These are phyloP conservation scores for Pelagia noctiluca DNA, from an alignment of 30 jellyfish, hydroid and myxozoan species.

Conservation along the genomic window DNA sequence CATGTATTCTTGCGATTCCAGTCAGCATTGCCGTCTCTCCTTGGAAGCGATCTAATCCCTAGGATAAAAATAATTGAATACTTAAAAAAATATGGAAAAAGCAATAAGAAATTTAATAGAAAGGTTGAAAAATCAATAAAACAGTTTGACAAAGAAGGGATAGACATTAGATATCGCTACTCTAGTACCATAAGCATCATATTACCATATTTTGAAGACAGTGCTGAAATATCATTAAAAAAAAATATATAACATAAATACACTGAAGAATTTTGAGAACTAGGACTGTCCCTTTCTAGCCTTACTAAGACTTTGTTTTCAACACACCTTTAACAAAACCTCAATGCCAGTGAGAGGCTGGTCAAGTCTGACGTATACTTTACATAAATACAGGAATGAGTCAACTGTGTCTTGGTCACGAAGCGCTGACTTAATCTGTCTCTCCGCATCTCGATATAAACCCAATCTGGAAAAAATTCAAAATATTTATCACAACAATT, in stretches of 20 bases:
- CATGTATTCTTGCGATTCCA: slow-evolving; percentile 95
- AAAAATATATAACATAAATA: background rate
- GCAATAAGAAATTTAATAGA: no score
- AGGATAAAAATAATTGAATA: background rate
- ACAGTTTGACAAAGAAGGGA: background rate
- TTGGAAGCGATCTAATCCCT: slow-evolving; percentile 94
- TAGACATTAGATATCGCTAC: background rate
- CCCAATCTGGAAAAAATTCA: slow-evolving; percentile 76
- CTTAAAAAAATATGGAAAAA: background rate
- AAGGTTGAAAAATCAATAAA: background rate
- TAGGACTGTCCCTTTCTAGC: no score
- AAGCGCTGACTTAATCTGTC: slow-evolving; percentile 92
- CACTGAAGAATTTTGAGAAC: no score
- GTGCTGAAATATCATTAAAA: no score
- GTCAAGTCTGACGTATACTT: slow-evolving; percentile 96
- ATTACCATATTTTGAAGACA: no score
- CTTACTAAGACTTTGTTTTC: no score
- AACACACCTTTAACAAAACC: slow-evolving; percentile 91
- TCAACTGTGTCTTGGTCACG: slow-evolving; percentile 96
- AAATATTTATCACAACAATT: background rate
- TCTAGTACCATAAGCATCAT: no score
- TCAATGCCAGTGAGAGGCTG: slow-evolving; percentile 98
- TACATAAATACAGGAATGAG: slow-evolving; percentile 87
- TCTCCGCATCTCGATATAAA: slow-evolving; percentile 96
- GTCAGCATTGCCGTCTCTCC: slow-evolving; percentile 85